Evolutionary conservation across 1,140 invertebrate genomes (phyloP).

Genomic region (Caenorhabditis remanei): DNA sequence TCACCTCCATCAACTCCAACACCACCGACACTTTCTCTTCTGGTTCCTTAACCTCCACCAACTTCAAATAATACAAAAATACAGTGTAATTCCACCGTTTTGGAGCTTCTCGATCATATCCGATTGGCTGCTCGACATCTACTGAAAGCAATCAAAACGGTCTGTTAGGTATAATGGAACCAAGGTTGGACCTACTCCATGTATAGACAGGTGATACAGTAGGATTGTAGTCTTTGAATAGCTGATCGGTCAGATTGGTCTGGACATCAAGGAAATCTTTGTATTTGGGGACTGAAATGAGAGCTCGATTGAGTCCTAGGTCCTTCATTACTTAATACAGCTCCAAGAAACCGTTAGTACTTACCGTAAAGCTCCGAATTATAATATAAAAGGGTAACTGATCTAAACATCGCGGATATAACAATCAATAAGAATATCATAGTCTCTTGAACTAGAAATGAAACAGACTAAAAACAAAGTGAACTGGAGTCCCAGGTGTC

Average conservation of each 20-base stretch:
- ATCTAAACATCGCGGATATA: too few relatives aligned
- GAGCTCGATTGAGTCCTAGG: too few relatives aligned
- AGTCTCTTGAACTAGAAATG: too few relatives aligned
- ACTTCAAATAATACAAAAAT: constrained; percentile 8
- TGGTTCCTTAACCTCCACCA: not conserved
- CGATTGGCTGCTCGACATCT: not conserved
- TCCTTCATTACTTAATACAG: too few relatives aligned
- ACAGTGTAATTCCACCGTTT: constrained; percentile 8
- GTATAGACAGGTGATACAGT: not conserved
- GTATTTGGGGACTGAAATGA: not conserved
- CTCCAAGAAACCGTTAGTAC: too few relatives aligned
- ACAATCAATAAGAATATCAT: too few relatives aligned
- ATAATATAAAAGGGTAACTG: too few relatives aligned
- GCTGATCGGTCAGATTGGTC: not conserved
- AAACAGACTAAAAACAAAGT: too few relatives aligned
- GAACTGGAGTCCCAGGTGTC: too few relatives aligned
- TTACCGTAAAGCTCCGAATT: too few relatives aligned
- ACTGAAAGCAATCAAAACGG: not conserved
- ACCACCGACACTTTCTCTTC: constrained; percentile 1
- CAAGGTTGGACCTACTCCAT: not conserved
- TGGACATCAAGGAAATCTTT: not conserved
- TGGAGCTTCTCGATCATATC: not conserved
- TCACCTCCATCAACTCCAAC: constrained; percentile 21
- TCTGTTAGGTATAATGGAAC: not conserved
- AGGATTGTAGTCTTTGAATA: not conserved